Base-by-base conservation (phyloP, 2,113 vertebrate genomes). In the Salvator merianae region DNA sequence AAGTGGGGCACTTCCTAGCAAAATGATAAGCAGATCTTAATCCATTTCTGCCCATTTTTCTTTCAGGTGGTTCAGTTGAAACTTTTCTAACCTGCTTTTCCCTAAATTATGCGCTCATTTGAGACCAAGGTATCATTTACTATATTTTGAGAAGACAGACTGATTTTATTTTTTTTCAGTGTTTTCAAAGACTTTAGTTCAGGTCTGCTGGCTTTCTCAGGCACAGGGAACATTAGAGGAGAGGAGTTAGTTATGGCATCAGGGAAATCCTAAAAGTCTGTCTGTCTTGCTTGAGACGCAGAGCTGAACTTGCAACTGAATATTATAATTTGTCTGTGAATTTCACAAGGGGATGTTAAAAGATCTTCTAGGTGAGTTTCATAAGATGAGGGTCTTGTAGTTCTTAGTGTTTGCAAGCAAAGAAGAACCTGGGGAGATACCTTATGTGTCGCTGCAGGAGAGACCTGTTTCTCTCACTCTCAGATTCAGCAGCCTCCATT, bases 401-500 rank as follows among this genome's bases (percentile, higher is more conserved):
- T 20, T 69, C 10, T 59, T 55, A 9, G 24, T 55, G 24, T 9
- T 65, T 83, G 38, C 24, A 69, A 59, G 20, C 28, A 32, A 66
- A 53, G 47, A 14, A 50, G 43, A 36, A 40, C 22, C 13, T 26
- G 18, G 38, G 55, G 14, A 55, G 53, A 12, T 55, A 55, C 18
- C 55, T 59, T 59, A 16, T 59, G 55, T 18, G 18, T 59, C 16
- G 20, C 14, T 59, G 55, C 55, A 59, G 55, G 18, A 59, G 55
- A 59, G 55, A 20, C 55, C 14, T 59, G 18, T 20, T 59, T 59
- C 55, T 59, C 16, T 20, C 55, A 59, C 55, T 59, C 55, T 20
- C 55, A 76, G 68, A 59, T 78, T 43, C 36, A 34, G 47, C 36
- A 79, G n/a, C 36, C 59, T 73, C 69, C 69, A 79, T 85, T 79